phyloP scores from a whole-genome alignment of 2,888 invertebrate species.

The Leuctra nigra region DNA sequence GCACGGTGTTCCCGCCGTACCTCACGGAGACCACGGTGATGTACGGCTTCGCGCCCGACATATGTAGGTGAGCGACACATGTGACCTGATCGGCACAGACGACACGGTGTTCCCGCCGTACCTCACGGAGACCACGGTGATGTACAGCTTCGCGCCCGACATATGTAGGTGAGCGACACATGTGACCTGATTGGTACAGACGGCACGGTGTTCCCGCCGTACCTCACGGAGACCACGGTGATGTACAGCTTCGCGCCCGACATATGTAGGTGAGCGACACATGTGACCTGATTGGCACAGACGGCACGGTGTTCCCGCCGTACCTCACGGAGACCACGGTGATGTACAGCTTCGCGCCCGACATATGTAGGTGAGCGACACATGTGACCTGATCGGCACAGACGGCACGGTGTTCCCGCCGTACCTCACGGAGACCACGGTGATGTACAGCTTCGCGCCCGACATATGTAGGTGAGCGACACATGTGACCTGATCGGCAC shows the following conservation, averaged over 20 bases:
- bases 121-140: conserved; percentile 52
- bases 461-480: conserved; percentile 63
- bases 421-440: conserved; percentile 53
- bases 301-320: too few relatives aligned
- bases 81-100: conserved; percentile 65
- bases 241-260: too few relatives aligned
- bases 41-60: conserved; percentile 65
- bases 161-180: conserved; percentile 55
- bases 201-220: too few relatives aligned
- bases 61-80: conserved; percentile 54
- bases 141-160: conserved; percentile 67
- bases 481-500: too few relatives aligned
- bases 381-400: conserved; percentile 69
- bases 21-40: conserved; percentile 54
- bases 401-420: conserved; percentile 86
- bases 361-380: too few relatives aligned
- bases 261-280: too few relatives aligned
- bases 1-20: conserved; percentile 79
- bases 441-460: conserved; percentile 64
- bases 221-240: too few relatives aligned
- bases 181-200: too few relatives aligned
- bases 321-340: too few relatives aligned
- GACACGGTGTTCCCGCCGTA: conserved; percentile 82
- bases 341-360: too few relatives aligned
- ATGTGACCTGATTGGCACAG: too few relatives aligned